Evolutionary conservation across 2,888 invertebrate species (phyloP).

Genomic region (Harpalus rufipes): DNA sequence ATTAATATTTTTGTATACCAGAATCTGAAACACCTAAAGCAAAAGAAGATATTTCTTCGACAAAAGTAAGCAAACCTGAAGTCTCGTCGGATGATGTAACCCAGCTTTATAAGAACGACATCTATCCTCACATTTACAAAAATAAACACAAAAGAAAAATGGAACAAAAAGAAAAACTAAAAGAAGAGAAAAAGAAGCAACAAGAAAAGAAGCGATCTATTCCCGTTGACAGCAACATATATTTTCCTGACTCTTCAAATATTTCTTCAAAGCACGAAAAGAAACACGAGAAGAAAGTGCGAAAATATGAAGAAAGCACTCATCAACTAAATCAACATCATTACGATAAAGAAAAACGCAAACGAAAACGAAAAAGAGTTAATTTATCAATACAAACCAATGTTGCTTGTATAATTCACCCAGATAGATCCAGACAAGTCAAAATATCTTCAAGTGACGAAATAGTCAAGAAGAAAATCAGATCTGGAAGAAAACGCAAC

Average conservation of each 20-base stretch:
- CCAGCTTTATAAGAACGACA: slow-evolving; percentile 41
- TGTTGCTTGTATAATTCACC: slow-evolving; percentile 41
- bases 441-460: background rate
- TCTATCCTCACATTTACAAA: slow-evolving; percentile 47
- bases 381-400: slow-evolving; percentile 39
- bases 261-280: background rate
- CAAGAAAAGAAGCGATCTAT: background rate
- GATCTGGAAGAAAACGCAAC: background rate
- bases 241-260: background rate
- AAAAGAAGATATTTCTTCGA: background rate
- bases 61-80: background rate
- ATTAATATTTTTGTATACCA: no score
- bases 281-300: background rate
- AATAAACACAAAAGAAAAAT: slow-evolving; percentile 14
- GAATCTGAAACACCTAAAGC: background rate
- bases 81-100: slow-evolving; percentile 2
- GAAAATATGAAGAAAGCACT: slow-evolving; percentile 40
- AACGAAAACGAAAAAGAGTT: slow-evolving; percentile 9
- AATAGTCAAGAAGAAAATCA: background rate
- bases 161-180: slow-evolving; percentile 10
- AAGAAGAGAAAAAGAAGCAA: background rate
- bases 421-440: background rate
- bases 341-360: background rate
- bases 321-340: slow-evolving; percentile 36
- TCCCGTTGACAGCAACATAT: background rate